Percentiles rank a stretch among this genome's conserved stretches.
Conservation (phyloP, 1,140 invertebrate species). For the Meloidogyne chitwoodi region DNA sequence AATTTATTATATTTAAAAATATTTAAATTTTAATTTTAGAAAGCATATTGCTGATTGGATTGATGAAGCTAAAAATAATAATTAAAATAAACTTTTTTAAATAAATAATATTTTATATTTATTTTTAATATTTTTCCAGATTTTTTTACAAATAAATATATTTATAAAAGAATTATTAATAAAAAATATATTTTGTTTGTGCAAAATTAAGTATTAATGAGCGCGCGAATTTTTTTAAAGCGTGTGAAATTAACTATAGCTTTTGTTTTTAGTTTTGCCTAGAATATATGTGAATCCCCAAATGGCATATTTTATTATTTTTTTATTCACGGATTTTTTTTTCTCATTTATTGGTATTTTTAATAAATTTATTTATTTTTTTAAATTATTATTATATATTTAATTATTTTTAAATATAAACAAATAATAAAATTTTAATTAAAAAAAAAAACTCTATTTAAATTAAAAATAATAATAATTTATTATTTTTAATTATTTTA, state of each 20-base stretch:
- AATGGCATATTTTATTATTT: background rate
- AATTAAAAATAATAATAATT: too few relatives aligned
- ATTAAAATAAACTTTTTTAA: too few relatives aligned
- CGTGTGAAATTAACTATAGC: background rate
- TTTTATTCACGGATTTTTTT: background rate
- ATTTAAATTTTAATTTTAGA: too few relatives aligned
- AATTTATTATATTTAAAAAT: too few relatives aligned
- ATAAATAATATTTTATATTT: too few relatives aligned
- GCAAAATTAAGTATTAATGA: background rate
- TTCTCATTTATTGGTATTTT: background rate
- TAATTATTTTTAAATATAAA: too few relatives aligned
- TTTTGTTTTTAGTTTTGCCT: background rate
- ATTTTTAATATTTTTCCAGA: background rate
- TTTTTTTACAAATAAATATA: background rate
- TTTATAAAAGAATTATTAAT: too few relatives aligned
- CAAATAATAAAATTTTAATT: too few relatives aligned
- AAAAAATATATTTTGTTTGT: background rate
- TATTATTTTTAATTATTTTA: too few relatives aligned
- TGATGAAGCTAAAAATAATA: too few relatives aligned
- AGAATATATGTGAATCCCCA: background rate
- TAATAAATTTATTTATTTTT: background rate
- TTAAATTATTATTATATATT: background rate
- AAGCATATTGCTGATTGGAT: too few relatives aligned
- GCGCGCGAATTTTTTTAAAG: background rate
- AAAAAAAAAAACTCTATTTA: too few relatives aligned